Evolutionary conservation across 2,797 vertebrate genomes (phyloP).

Genomic region (Buphagus erythrorhynchus): DNA sequence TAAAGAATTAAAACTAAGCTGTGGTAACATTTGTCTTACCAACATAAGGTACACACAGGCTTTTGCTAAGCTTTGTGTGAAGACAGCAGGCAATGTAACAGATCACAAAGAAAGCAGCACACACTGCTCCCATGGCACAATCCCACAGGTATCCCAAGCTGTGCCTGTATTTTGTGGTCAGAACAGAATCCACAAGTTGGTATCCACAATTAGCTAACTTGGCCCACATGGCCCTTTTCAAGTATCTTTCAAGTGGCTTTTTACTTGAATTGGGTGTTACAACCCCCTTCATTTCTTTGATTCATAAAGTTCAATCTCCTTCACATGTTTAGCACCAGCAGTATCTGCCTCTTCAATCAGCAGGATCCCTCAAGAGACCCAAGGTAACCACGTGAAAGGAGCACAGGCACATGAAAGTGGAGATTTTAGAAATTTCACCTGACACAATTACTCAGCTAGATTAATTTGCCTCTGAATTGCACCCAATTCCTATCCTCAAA

Average conservation of each 20-base stretch:
- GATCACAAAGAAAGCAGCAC: neutral
- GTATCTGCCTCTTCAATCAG: neutral
- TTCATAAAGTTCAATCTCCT: neutral
- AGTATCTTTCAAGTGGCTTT: conserved; percentile 2
- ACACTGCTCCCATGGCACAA: neutral
- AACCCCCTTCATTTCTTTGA: neutral
- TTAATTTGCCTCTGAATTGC: neutral
- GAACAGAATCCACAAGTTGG: neutral
- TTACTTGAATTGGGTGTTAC: neutral
- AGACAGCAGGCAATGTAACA: neutral
- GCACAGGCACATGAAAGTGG: neutral
- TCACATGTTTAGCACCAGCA: neutral
- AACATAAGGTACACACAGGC: neutral
- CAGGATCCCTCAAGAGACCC: neutral
- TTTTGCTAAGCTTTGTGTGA: neutral
- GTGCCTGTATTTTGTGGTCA: neutral
- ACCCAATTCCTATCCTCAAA: neutral
- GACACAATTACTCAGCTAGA: neutral
- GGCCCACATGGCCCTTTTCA: neutral
- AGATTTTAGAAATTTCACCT: neutral
- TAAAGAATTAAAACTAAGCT: neutral
- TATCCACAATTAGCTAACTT: neutral
- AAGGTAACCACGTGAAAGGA: conserved; percentile 20
- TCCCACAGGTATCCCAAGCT: neutral
- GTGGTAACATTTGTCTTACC: neutral